phyloP scores from a whole-genome alignment of 2,888 invertebrate species.

The Dasypogon diadema region DNA sequence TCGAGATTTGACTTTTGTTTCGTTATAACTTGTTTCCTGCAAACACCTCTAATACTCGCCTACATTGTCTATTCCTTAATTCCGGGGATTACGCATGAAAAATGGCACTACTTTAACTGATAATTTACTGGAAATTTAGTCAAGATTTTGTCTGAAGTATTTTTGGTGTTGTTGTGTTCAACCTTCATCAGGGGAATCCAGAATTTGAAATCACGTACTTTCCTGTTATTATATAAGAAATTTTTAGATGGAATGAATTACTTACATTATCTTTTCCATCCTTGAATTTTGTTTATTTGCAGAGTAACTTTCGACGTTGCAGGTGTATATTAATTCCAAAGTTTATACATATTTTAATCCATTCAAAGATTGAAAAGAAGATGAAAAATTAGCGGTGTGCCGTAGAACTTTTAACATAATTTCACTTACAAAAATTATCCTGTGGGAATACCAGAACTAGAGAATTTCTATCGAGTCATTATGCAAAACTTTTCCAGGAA shows the following conservation, averaged over 20 bases:
- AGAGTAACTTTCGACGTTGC: slow-evolving; percentile 13
- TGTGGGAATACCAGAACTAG: no score
- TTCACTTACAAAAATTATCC: background rate
- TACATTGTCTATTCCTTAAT: background rate
- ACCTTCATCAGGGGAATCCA: no score
- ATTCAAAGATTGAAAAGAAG: slow-evolving; percentile 10
- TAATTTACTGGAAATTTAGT: slow-evolving; percentile 19
- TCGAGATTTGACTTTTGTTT: slow-evolving; percentile 23
- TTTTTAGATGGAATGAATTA: no score
- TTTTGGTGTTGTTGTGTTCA: no score
- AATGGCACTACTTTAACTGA: background rate
- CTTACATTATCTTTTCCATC: no score
- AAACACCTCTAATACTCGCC: background rate
- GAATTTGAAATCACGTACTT: no score
- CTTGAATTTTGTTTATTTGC: background rate
- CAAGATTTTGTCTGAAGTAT: no score
- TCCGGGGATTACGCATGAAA: background rate
- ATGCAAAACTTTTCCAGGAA: no score
- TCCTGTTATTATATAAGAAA: no score
- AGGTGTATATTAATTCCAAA: slow-evolving; percentile 23
- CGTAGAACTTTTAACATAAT: slow-evolving; percentile 6
- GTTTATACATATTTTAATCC: slow-evolving; percentile 11
- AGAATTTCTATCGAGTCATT: no score
- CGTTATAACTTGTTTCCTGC: background rate
- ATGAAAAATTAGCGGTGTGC: slow-evolving; percentile 35